Percentiles rank a stretch among this genome's conserved stretches.
phyloP scores from a whole-genome alignment of 2,113 vertebrate species.

The Oreochromis niloticus region DNA sequence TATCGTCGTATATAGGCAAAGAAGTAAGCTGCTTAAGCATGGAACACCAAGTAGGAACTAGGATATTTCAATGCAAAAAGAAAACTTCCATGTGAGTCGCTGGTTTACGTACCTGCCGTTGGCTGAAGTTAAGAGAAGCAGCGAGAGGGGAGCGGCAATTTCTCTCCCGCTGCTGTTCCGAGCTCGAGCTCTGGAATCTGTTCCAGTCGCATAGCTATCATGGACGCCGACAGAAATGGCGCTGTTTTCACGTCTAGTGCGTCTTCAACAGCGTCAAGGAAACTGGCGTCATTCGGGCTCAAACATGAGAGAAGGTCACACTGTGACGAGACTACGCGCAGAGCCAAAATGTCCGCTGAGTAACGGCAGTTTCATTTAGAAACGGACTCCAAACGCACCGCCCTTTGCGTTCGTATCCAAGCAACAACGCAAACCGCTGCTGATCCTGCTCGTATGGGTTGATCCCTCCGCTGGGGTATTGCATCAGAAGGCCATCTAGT shows the following conservation, averaged over 20 bases:
- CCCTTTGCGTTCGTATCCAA: constrained; percentile 68
- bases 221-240: constrained; percentile 72
- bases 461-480: constrained; percentile 71
- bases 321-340: background rate
- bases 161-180: constrained; percentile 77
- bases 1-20: constrained; percentile 45
- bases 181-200: constrained; percentile 76
- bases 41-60: background rate
- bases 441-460: constrained; percentile 30
- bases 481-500: constrained; percentile 76
- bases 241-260: constrained; percentile 53
- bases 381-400: constrained; percentile 27
- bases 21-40: background rate
- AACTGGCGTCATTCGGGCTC: constrained; percentile 72
- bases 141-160: constrained; percentile 73
- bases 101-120: constrained; percentile 62
- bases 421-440: constrained; percentile 72
- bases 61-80: background rate
- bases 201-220: constrained; percentile 75
- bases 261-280: constrained; percentile 26
- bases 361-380: constrained; percentile 28
- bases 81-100: background rate
- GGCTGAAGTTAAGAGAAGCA: constrained; percentile 59
- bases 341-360: constrained; percentile 64
- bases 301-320: background rate